Evolutionary conservation across 2,888 invertebrate species (phyloP), one percentile per base, ranked within the genome.

Genomic region (Dromius quadrimaculatus): DNA sequence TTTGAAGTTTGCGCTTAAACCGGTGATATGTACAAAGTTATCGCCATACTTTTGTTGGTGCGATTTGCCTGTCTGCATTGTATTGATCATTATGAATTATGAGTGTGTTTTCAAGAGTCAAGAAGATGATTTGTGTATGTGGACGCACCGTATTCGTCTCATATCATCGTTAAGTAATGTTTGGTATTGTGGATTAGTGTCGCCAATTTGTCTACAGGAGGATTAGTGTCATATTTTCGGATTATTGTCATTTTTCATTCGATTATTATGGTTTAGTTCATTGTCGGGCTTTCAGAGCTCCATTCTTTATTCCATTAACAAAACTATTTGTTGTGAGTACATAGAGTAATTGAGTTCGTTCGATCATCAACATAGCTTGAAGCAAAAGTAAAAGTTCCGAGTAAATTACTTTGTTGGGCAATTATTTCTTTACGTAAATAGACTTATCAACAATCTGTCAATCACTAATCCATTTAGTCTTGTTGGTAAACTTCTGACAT

Each of bases 211-310:
- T 45, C 45, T 45, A 11, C 8, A 9, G 11, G 6, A 1, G 63
- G 63, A 43, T 63, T 63, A 63, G 23, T 63, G 63, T 63, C 63
- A 23, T 63, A 63, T 63, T 63, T 63, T 63, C 43, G 15, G 63
- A 63, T 63, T 63, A 63, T 28, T 1, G 23, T 63, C 63, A 63
- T 63, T 63, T 45, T 63, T 63, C 45, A 45, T 43, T 22, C 23
- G 11, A 50, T 50, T 50, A 50, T 50, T 50, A 50, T 50, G 23
- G 11, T 23, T 5, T 8, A 36, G 2, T 36, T 13, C n/a, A 13
- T 36, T 13, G 36, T 36, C n/a, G n/a, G n/a, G n/a, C n/a, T n/a
- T n/a, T n/a, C n/a, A n/a, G n/a, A n/a, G n/a, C n/a, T n/a, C n/a
- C n/a, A n/a, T n/a, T n/a, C n/a, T n/a, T n/a, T n/a, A n/a, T n/a